Evolutionary conservation across 2,797 vertebrate species (phyloP), one percentile per base, ranked within the genome.

Genomic region (Manis javanica): DNA sequence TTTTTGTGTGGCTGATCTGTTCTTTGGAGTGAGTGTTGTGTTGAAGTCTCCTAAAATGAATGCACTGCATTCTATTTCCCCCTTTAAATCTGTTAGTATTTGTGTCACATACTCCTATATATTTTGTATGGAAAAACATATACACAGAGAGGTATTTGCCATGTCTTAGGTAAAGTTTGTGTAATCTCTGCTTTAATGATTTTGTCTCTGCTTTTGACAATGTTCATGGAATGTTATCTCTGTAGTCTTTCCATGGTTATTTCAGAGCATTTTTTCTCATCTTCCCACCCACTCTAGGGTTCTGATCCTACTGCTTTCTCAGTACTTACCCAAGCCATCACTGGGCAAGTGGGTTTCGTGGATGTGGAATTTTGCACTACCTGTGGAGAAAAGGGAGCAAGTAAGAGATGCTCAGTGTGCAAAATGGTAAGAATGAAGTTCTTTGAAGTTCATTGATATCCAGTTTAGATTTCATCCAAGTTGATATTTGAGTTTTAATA

Each of bases 261-360:
- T 81, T 46, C 18, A 91, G 39, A 55, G 23, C 55, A 15, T 53
- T 66, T 85, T 63, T 26, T 37, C 53, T 34, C 51, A 39, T 91
- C 87, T 61, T 93, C 63, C 31, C 75, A 5, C 88, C 83, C 79
- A 96, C 63, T 53, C 5, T 96, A 99, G 99, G 99, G 99, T 15
- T 99, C 99, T 72, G 99, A 99, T 97, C 99, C 99, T 84, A 99
- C 99, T 10, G 99, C 99, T 37, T 99, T 99, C 96, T 99, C 99
- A 1, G 99, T 99, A 79, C 99, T 99, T 95, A 99, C 99, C 26
- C 99, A 99, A 98, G 99, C 99, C 37, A 99, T 99, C 97, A 99
- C 99, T 1, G 99, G 99, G 64, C 99, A 99, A 98, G 99, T 99
- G 78, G 99, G 99, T 57, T 99, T 99, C 97, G 99, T 99, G 99